Conservation (phyloP, 2,113 vertebrate species). For the Saimiri boliviensis region DNA sequence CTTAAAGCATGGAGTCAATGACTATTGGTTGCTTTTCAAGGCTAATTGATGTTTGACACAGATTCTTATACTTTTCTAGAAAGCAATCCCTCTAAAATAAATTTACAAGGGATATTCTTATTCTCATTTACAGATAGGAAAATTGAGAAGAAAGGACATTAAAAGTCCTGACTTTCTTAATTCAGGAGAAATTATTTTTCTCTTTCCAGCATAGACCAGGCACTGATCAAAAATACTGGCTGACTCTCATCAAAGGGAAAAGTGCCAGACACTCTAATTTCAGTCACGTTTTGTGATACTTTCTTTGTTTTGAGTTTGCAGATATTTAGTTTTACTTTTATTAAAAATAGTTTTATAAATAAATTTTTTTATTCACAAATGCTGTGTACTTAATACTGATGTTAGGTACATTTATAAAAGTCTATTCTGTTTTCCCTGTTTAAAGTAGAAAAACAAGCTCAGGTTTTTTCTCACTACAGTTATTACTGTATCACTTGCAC, state of each 20-base stretch:
- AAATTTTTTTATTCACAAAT: neutral
- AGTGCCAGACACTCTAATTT: neutral
- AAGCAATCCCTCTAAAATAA: neutral
- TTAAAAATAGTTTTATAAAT: slow-evolving; percentile 8
- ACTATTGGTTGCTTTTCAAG: neutral
- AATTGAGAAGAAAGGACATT: neutral
- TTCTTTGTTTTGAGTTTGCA: neutral
- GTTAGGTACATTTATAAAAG: neutral
- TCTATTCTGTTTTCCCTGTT: neutral
- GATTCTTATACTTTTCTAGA: neutral
- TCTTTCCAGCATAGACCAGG: neutral
- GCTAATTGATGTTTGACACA: neutral
- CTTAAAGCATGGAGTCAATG: neutral
- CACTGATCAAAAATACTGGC: neutral
- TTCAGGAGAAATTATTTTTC: neutral
- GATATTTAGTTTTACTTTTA: slow-evolving; percentile 1
- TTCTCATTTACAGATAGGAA: neutral
- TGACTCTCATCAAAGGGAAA: neutral
- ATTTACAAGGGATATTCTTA: neutral
- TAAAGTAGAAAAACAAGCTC: neutral
- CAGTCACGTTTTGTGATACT: neutral
- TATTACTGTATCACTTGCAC: neutral
- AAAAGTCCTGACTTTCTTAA: neutral
- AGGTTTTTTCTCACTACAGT: neutral
- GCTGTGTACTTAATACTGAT: neutral